Evolutionary conservation across 2,113 vertebrate species (phyloP).

Genomic region (Nyctereutes procyonoides): DNA sequence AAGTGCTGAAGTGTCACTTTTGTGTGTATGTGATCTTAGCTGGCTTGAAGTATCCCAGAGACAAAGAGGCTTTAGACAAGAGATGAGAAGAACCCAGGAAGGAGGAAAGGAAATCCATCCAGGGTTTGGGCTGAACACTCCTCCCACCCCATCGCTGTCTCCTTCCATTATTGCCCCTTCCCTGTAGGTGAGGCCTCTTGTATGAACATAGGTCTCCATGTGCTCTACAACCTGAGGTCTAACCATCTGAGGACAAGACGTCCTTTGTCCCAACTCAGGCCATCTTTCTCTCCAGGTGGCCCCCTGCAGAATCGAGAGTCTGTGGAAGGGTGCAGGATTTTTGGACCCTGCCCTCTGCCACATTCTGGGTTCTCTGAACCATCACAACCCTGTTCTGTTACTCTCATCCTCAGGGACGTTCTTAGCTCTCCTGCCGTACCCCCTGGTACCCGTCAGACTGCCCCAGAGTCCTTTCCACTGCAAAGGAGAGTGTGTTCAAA

Average conservation of each 20-base stretch:
- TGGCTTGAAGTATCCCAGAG: not conserved
- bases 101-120: not conserved
- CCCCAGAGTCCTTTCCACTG: not conserved
- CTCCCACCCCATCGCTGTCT: not conserved
- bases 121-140: not conserved
- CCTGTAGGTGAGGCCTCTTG: not conserved
- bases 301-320: not conserved
- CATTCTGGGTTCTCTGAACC: rapidly evolving
- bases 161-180: not conserved
- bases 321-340: not conserved
- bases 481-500: not conserved
- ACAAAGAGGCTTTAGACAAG: not conserved
- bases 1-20: not conserved
- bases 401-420: not conserved
- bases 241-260: not conserved
- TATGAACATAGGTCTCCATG: not conserved
- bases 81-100: not conserved
- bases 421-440: not conserved
- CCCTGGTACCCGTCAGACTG: not conserved
- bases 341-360: not conserved
- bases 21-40: not conserved
- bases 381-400: not conserved
- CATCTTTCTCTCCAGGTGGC: not conserved
- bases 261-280: not conserved
- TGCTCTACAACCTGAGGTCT: no score